Conservation (phyloP, 2,888 invertebrate genomes). For the Melieria omissa region DNA sequence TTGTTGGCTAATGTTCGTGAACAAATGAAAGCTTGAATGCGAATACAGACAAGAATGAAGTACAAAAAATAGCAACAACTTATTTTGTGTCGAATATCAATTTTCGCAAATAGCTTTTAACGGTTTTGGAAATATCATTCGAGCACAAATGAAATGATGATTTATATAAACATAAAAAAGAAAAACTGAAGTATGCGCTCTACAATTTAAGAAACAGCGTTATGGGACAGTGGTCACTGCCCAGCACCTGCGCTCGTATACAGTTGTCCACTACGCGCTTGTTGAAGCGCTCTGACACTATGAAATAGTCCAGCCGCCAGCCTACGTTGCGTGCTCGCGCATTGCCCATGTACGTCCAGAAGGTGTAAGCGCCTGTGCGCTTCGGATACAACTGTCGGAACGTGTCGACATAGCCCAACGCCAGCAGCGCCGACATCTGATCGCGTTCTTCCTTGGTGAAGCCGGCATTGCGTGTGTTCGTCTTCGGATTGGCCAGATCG, state of each 20-base stretch:
- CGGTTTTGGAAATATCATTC: no score
- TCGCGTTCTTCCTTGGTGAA: slow-evolving; percentile 95
- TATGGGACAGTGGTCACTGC: slow-evolving; percentile 97
- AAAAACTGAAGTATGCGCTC: no score
- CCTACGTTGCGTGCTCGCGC: slow-evolving; percentile 91
- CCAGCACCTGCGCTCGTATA: slow-evolving; percentile 83
- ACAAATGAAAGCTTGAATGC: no score
- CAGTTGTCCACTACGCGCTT: slow-evolving; percentile 85
- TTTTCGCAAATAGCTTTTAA: no score
- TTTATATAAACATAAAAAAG: no score
- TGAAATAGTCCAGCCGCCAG: slow-evolving; percentile 97
- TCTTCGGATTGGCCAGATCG: slow-evolving; percentile 94
- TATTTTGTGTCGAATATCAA: no score
- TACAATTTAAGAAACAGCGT: slow-evolving; percentile 76
- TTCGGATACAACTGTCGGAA: slow-evolving; percentile 90
- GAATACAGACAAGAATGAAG: no score
- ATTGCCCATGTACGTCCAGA: slow-evolving; percentile 94
- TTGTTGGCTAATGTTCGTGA: no score
- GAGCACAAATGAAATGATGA: no score
- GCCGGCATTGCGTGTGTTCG: slow-evolving; percentile 92
- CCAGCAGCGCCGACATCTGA: slow-evolving; percentile 86
- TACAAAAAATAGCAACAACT: no score
- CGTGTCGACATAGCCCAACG: slow-evolving; percentile 86
- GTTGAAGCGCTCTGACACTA: slow-evolving; percentile 84
- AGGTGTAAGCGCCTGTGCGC: slow-evolving; percentile 84